phyloP scores from a whole-genome alignment of 2,797 vertebrate genomes.

The Remorina albescens region DNA sequence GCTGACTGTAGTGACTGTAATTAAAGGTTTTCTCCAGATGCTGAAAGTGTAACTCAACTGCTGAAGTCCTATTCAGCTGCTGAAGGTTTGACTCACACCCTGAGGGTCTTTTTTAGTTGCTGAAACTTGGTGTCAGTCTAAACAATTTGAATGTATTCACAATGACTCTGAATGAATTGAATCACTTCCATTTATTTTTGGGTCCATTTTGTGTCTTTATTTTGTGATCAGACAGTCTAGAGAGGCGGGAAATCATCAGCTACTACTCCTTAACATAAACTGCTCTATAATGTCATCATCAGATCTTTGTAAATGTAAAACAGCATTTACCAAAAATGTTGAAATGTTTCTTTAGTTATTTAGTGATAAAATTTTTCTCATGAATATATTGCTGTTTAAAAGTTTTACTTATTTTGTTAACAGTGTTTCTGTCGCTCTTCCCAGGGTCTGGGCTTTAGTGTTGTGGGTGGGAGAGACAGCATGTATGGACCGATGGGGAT shows the following conservation, averaged over 20 bases:
- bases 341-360: slow-evolving; percentile 3
- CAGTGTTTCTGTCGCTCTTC: slow-evolving; percentile 1
- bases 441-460: slow-evolving; percentile 95
- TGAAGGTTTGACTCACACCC: no score
- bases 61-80: neutral
- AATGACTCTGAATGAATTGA: neutral
- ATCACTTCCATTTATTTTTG: neutral
- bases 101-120: neutral
- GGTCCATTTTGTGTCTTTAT: no score
- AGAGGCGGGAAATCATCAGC: neutral
- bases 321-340: neutral
- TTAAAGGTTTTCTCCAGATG: neutral
- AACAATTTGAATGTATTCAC: neutral
- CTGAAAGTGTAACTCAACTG: no score
- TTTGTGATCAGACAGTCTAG: no score
- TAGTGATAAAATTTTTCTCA: neutral
- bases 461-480: slow-evolving; percentile 95
- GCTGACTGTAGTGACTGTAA: neutral
- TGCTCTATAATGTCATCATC: neutral
- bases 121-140: neutral
- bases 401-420: neutral
- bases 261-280: neutral
- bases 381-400: neutral
- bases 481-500: slow-evolving; percentile 96
- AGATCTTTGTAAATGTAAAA: neutral